Base-by-base conservation (phyloP, 2,797 vertebrate species). In the Coracias cyanogaster region DNA sequence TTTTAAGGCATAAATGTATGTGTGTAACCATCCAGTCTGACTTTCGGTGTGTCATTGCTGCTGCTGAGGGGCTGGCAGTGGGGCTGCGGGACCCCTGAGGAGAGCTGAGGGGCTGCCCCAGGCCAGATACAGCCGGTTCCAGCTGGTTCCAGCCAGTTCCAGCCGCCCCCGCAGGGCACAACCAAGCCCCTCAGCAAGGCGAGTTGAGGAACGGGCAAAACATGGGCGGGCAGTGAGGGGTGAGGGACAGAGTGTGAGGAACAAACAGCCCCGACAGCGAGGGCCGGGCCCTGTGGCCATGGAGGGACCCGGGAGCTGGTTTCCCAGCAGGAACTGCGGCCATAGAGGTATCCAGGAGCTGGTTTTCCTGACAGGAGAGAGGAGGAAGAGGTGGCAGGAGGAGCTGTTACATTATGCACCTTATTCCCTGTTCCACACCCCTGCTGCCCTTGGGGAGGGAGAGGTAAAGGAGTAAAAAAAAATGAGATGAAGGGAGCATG, bases 11-110 rank as follows among this genome's bases (percentile, higher is more conserved):
- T 25, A 31, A 57, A 43, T 21, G 11, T 65, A 4, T 6, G 25
- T 0, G 0, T 29, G 14, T 49, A 33, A 54, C 21, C 9, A 12
- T 43, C 16, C 31, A 35, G 7, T 33, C 37, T 46, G 72, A 37
- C 12, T 12, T 25, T 18, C 7, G 4, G 5, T 1, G 2, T 28
- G 2, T 1, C 19, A n/a, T 28, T 21, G 73, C 20, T 4, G 0
- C 1, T 7, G 39, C 2, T 1, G 9, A 10, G 28, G 43, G 0
- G 3, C 33, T 15, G 43, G 15, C 17, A 0, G n/a, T 2, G 2
- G 12, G 11, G 48, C 28, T 7, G 45, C 8, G 17, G 62, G 25
- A 14, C 10, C 20, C 8, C 77, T 28, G 64, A 64, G 76, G n/a
- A 22, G 70, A 74, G 70, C 70, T 0, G 21, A 41, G 48, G 21